A percentile compares a stretch with the other conserved stretches of the same genome.
phyloP scores from a whole-genome alignment of 2,888 invertebrate species.

The Artemia sp. region DNA sequence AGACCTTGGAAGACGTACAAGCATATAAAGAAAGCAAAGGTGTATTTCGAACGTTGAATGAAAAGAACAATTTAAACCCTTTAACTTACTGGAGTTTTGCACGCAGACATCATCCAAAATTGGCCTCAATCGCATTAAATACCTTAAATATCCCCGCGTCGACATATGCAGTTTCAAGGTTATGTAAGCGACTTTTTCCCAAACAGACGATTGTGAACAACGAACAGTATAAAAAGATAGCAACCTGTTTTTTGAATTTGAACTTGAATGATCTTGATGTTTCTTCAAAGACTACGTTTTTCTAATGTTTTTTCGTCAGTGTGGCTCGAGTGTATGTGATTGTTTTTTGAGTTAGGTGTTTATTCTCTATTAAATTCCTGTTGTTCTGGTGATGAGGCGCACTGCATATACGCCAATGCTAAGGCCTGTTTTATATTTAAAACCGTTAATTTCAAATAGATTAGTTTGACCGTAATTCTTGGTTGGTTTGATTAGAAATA shows the following conservation, averaged over 20 bases:
- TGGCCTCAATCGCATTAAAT: neutral
- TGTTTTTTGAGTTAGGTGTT: too few species aligned
- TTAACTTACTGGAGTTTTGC: neutral
- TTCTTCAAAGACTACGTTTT: too few species aligned
- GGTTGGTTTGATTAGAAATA: too few species aligned
- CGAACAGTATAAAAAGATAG: slow-evolving; percentile 1
- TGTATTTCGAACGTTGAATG: neutral
- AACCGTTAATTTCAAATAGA: too few species aligned
- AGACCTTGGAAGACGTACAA: neutral
- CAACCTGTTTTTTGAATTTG: slow-evolving; percentile 3
- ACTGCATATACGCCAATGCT: too few species aligned
- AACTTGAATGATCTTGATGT: neutral
- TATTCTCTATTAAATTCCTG: too few species aligned
- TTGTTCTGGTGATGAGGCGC: too few species aligned
- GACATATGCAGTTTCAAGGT: neutral
- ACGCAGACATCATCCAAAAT: neutral
- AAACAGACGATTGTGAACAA: neutral
- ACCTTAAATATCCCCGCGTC: neutral
- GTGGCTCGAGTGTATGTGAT: too few species aligned
- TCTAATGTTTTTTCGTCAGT: too few species aligned
- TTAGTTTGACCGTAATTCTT: too few species aligned
- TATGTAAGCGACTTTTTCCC: neutral
- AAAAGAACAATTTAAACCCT: neutral
- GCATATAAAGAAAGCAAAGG: slow-evolving; percentile 1
- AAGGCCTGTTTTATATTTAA: too few species aligned